Percentiles rank a stretch among this genome's conserved stretches.
Evolutionary conservation across 2,888 invertebrate species (phyloP).

Genomic region (Melipona beecheii): DNA sequence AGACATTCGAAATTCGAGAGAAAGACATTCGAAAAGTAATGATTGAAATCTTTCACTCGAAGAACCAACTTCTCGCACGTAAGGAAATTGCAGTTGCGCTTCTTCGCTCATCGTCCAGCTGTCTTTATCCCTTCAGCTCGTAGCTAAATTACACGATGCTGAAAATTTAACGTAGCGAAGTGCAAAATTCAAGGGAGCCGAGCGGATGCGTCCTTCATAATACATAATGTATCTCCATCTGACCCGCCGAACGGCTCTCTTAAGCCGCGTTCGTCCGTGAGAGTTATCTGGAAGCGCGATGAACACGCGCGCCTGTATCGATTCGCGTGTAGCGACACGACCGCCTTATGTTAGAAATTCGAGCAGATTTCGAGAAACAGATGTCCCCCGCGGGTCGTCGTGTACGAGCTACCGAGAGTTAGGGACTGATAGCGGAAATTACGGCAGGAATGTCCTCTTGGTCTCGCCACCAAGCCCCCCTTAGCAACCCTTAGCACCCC

Average conservation of each 20-base stretch:
- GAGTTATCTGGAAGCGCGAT: constrained; percentile 2
- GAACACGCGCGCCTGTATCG: constrained; percentile 58
- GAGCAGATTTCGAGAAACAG: constrained; percentile 70
- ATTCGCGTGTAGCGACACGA: constrained; percentile 49
- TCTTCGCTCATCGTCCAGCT: no score
- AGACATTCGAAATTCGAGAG: no score
- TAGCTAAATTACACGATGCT: neutral
- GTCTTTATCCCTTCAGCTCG: neutral
- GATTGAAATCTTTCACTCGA: no score
- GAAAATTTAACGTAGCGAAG: neutral
- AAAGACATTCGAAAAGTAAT: no score
- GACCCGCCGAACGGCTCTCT: neutral
- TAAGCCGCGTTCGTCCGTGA: constrained; percentile 1
- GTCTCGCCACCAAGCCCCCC: constrained; percentile 18
- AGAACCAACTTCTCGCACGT: no score
- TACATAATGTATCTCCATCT: neutral
- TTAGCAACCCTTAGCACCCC: no score
- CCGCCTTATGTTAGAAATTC: constrained; percentile 64
- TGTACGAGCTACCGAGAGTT: constrained; percentile 68
- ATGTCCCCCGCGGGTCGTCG: constrained; percentile 67
- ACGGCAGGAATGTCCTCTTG: constrained; percentile 63
- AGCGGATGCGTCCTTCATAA: neutral
- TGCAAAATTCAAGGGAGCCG: neutral
- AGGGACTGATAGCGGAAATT: constrained; percentile 70
- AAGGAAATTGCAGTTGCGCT: no score